Percentiles rank a stretch among this genome's conserved stretches.
Evolutionary conservation across 92 coral and sea anemone species (phyloP).

Genomic region (Palythoa grandiflora): DNA sequence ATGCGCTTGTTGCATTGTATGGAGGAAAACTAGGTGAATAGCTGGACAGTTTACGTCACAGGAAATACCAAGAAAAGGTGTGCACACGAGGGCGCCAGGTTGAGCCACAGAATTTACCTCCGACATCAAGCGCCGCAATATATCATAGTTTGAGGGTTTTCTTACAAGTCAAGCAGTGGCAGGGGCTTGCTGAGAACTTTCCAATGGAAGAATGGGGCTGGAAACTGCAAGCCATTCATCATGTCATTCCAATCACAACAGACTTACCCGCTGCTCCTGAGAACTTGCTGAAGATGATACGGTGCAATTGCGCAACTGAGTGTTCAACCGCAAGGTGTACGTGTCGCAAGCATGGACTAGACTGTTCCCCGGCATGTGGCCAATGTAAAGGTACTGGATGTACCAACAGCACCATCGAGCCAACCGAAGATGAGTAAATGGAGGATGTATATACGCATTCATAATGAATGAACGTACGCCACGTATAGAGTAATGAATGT

Average conservation of each 20-base stretch:
- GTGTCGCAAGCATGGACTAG: too few relatives aligned
- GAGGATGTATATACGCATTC: too few relatives aligned
- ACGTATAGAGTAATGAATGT: too few relatives aligned
- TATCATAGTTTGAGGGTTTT: constrained; percentile 35
- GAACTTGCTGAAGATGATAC: constrained; percentile 52
- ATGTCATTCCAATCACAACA: constrained; percentile 48
- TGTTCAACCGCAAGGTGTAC: too few relatives aligned
- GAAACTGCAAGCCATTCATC: constrained; percentile 28
- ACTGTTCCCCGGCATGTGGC: too few relatives aligned
- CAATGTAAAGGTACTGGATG: too few relatives aligned
- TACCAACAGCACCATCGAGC: too few relatives aligned
- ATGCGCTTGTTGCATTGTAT: neutral
- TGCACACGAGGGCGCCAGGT: constrained; percentile 42
- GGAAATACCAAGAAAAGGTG: constrained; percentile 17
- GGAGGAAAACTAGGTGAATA: constrained; percentile 1
- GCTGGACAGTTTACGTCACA: neutral
- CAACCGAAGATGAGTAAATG: too few relatives aligned
- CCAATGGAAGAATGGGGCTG: constrained; percentile 54
- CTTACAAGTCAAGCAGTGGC: constrained; percentile 45
- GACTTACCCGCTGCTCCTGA: constrained; percentile 61
- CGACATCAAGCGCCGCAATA: constrained; percentile 30
- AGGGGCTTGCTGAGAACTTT: constrained; percentile 40
- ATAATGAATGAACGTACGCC: too few relatives aligned
- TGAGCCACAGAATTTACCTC: constrained; percentile 45
- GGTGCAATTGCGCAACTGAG: constrained; percentile 59